A percentile compares a stretch with the other conserved stretches of the same genome.
phyloP scores from a whole-genome alignment of 2,888 invertebrate species.

The Diloba caeruleocephala region DNA sequence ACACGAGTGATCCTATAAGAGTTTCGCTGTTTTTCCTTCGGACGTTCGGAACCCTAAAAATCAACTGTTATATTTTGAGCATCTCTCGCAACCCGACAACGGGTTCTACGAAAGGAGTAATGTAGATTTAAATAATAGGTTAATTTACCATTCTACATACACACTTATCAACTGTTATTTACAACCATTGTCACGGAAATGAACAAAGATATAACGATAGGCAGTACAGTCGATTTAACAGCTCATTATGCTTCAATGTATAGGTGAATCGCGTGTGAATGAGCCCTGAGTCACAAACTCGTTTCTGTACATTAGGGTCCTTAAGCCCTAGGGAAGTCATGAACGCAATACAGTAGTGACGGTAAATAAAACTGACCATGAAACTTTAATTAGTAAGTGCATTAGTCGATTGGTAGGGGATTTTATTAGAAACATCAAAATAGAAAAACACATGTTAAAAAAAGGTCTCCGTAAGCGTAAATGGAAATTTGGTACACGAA shows the following conservation, averaged over 20 bases:
- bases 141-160: constrained; percentile 11
- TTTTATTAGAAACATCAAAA: constrained; percentile 2
- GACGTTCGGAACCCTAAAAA: too few relatives aligned
- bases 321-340: constrained; percentile 49
- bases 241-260: constrained; percentile 42
- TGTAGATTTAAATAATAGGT: constrained; percentile 20
- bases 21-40: too few relatives aligned
- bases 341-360: constrained; percentile 35
- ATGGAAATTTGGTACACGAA: background rate
- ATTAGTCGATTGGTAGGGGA: constrained; percentile 51
- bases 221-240: constrained; percentile 49
- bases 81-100: too few relatives aligned
- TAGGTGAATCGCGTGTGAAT: constrained; percentile 52
- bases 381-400: constrained; percentile 42
- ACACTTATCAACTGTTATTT: constrained; percentile 33
- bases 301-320: constrained; percentile 38
- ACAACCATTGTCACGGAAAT: constrained; percentile 50
- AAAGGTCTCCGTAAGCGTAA: background rate
- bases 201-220: constrained; percentile 51
- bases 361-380: constrained; percentile 37
- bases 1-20: too few relatives aligned
- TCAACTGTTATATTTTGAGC: too few relatives aligned
- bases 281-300: constrained; percentile 45
- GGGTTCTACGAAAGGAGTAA: background rate
- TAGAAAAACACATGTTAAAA: background rate